These are phyloP conservation scores for Collichthys lucidus DNA, from an alignment of 2,113 vertebrate genomes.

Conservation along the genomic window DNA sequence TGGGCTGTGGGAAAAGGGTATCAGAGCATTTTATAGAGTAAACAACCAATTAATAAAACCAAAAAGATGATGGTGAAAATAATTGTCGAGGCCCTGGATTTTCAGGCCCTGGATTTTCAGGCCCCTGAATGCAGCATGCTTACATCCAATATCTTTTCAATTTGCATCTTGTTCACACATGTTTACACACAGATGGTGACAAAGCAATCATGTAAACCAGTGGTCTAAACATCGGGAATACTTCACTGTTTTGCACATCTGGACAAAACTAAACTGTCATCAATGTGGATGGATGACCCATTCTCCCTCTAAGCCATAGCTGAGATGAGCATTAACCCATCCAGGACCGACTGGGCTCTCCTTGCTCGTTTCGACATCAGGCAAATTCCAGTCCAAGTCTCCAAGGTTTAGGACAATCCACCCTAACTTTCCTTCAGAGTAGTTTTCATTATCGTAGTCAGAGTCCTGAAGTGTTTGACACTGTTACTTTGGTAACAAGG, in stretches of 20 bases:
- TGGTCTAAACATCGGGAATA: neutral
- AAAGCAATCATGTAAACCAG: neutral
- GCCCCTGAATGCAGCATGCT: no score
- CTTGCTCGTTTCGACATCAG: neutral
- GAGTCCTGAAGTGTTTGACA: neutral
- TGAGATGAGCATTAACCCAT: neutral
- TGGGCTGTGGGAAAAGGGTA: neutral
- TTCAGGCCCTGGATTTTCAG: neutral
- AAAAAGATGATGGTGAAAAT: neutral
- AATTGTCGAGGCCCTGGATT: neutral
- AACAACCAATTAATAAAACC: neutral
- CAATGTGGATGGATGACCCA: neutral
- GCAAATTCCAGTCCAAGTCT: neutral
- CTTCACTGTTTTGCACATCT: neutral
- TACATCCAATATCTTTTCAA: neutral
- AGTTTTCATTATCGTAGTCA: neutral
- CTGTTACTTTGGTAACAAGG: neutral
- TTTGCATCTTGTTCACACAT: neutral
- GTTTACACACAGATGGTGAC: neutral
- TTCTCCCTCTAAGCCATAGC: neutral
- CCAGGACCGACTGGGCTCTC: neutral
- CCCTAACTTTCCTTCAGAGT: neutral
- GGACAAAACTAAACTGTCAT: neutral
- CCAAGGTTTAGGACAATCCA: neutral
- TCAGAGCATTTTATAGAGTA: neutral